Evolutionary conservation across 2,113 vertebrate genomes (phyloP).

Genomic region (Tursiops truncatus): DNA sequence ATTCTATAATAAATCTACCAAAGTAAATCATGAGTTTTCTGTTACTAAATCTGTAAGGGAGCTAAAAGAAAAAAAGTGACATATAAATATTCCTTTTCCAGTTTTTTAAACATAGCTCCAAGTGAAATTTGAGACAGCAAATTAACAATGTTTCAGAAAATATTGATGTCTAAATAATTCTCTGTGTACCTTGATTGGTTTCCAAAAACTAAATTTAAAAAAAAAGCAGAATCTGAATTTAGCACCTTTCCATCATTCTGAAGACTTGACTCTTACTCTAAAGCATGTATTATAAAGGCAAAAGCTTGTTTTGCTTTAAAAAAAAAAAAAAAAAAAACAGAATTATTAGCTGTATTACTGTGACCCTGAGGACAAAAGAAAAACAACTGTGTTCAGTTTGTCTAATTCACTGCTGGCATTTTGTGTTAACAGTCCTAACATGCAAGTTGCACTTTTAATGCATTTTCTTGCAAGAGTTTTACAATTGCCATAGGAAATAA

Average conservation of each 20-base stretch:
- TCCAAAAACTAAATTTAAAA: conserved; percentile 49
- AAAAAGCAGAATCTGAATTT: conserved; percentile 49
- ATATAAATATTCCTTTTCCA: not conserved
- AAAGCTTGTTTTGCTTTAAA: conserved; percentile 23
- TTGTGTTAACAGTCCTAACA: not conserved
- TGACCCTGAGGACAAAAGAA: not conserved
- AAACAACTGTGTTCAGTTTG: conserved; percentile 40
- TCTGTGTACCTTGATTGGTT: not conserved
- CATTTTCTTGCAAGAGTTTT: conserved; percentile 17
- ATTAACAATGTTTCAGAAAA: conserved; percentile 53
- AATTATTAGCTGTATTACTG: conserved; percentile 8
- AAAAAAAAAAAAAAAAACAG: not conserved
- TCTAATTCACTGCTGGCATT: conserved; percentile 43
- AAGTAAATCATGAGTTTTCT: conserved; percentile 28
- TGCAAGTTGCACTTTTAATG: not conserved
- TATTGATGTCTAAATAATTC: conserved; percentile 41
- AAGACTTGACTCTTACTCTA: not conserved
- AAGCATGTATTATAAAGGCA: not conserved
- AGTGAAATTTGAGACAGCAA: conserved; percentile 53
- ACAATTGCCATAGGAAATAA: conserved; percentile 16
- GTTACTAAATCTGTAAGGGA: not conserved
- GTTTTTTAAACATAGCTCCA: conserved; percentile 32
- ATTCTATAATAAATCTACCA: conserved; percentile 58
- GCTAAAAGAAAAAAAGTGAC: conserved; percentile 14
- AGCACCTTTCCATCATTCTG: conserved; percentile 22